phyloP scores from a whole-genome alignment of 2,797 vertebrate genomes.

The Crenichthys baileyi region DNA sequence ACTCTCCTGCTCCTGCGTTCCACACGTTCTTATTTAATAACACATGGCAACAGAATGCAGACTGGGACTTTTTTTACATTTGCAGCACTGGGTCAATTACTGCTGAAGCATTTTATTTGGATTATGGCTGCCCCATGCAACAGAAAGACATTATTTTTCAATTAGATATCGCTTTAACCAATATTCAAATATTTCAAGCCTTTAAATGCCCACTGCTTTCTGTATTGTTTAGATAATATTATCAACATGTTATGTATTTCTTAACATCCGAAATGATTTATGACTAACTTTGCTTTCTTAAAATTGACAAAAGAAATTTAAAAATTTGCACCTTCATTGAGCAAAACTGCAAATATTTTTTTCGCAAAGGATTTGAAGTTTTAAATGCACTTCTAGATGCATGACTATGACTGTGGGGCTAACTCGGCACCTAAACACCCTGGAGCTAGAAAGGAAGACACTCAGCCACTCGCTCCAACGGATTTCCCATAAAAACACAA shows the following conservation, averaged over 20 bases:
- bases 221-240: not conserved
- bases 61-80: not conserved
- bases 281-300: not conserved
- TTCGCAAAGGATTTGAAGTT: not conserved
- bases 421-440: not conserved
- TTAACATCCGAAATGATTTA: not conserved
- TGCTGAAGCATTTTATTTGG: not conserved
- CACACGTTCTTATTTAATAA: not conserved
- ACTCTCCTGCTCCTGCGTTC: not conserved
- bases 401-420: not conserved
- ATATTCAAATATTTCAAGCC: not conserved
- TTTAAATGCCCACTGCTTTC: not conserved
- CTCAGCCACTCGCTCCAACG: conserved; percentile 1
- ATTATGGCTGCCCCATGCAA: not conserved
- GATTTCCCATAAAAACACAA: conserved; percentile 29
- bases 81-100: not conserved
- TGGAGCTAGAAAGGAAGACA: not conserved
- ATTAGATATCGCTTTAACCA: not conserved
- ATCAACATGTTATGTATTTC: not conserved
- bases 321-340: not conserved
- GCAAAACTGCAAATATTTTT: not conserved
- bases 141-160: too few species aligned
- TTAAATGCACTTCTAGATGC: not conserved
- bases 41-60: not conserved
- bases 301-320: not conserved